These are phyloP conservation scores for Argyrosomus japonicus DNA, from an alignment of 2,113 vertebrate species.

Conservation along the genomic window DNA sequence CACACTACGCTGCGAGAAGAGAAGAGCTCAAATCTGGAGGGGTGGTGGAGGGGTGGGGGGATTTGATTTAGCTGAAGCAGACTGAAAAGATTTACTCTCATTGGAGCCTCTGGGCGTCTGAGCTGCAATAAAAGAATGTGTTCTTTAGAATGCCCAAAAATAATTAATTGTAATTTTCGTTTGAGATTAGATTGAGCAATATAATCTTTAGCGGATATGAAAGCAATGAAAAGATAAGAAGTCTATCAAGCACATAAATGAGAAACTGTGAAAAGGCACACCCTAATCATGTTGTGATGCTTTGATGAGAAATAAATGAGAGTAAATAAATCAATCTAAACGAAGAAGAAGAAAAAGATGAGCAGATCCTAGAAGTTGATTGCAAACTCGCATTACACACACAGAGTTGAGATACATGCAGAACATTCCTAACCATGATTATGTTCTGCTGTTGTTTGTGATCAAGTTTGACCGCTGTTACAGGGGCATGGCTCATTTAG, in stretches of 20 bases:
- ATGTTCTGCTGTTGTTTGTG: background rate
- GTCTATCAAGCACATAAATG: constrained; percentile 49
- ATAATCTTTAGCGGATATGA: constrained; percentile 47
- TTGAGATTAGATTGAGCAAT: constrained; percentile 56
- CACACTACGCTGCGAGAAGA: constrained; percentile 3
- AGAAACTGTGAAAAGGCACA: constrained; percentile 38
- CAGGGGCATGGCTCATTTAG: background rate
- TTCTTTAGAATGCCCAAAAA: constrained; percentile 32
- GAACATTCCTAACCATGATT: background rate
- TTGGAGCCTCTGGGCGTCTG: constrained; percentile 45
- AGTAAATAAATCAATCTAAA: constrained; percentile 59
- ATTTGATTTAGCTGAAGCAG: constrained; percentile 38
- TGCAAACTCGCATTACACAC: constrained; percentile 11
- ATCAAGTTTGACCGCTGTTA: constrained; percentile 1
- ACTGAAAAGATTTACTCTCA: constrained; percentile 45
- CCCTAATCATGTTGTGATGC: constrained; percentile 50
- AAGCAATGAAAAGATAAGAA: constrained; percentile 55
- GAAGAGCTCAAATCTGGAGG: constrained; percentile 16
- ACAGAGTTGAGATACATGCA: background rate
- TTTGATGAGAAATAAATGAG: constrained; percentile 61
- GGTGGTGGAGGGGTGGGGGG: constrained; percentile 23
- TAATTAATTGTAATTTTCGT: constrained; percentile 59
- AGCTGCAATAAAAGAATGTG: constrained; percentile 23
- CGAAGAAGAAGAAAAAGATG: background rate
- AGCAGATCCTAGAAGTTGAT: constrained; percentile 35